Percentiles rank a stretch among this genome's conserved stretches.
Conservation (phyloP, 2,888 invertebrate species). For the Drosophila longiperda region DNA sequence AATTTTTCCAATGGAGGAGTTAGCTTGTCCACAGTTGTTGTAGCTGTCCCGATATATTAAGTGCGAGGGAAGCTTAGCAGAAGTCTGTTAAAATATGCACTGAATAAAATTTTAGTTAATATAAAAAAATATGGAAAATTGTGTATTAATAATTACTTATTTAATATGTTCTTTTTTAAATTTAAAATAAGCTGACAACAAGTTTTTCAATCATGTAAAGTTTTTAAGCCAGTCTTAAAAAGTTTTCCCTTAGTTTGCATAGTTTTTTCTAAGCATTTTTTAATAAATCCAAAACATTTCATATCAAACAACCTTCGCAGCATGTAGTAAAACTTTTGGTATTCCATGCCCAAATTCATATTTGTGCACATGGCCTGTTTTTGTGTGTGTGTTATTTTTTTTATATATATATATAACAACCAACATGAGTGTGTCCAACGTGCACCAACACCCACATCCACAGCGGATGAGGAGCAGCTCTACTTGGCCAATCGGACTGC, state of each 20-base stretch:
- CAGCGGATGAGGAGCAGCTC: not conserved
- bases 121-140: accelerated
- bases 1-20: slow-evolving; percentile 1
- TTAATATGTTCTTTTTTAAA: not conserved
- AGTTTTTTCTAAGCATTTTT: not conserved
- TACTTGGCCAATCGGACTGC: slow-evolving; percentile 30
- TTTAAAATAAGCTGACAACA: no score
- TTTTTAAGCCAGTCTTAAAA: no score
- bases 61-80: slow-evolving; percentile 20
- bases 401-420: not conserved
- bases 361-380: slow-evolving; percentile 30
- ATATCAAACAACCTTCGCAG: slow-evolving; percentile 32
- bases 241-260: not conserved
- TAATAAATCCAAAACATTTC: slow-evolving; percentile 10
- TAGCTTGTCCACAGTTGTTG: slow-evolving; percentile 35
- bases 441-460: not conserved
- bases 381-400: slow-evolving; percentile 1
- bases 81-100: not conserved
- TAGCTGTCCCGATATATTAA: slow-evolving; percentile 18
- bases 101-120: not conserved
- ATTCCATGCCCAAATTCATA: slow-evolving; percentile 41
- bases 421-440: slow-evolving; percentile 5
- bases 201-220: not conserved
- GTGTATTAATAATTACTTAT: no score
- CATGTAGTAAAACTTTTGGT: slow-evolving; percentile 35